These are phyloP conservation scores for Lepisosteus osseus DNA, from an alignment of 2,113 vertebrate genomes.

Conservation along the genomic window DNA sequence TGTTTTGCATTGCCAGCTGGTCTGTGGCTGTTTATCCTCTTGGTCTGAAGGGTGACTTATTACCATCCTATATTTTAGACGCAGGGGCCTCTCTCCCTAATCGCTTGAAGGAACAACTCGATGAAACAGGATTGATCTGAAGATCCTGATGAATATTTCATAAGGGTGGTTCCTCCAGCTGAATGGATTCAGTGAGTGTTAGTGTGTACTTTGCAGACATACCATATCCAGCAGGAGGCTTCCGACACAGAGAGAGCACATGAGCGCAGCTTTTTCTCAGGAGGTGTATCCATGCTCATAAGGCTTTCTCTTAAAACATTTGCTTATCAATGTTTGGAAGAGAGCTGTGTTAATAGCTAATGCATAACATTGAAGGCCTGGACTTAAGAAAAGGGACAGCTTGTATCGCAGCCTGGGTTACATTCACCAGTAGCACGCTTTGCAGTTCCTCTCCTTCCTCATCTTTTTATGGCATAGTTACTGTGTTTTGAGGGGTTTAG, in stretches of 20 bases:
- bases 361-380: no score
- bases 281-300: slow-evolving; percentile 43
- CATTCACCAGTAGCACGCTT: no score
- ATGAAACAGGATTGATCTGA: slow-evolving; percentile 54
- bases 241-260: slow-evolving; percentile 47
- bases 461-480: slow-evolving; percentile 7
- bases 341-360: background rate
- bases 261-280: slow-evolving; percentile 63
- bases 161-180: slow-evolving; percentile 61
- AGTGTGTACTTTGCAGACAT: slow-evolving; percentile 62
- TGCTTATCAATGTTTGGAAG: slow-evolving; percentile 13
- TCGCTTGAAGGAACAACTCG: slow-evolving; percentile 14
- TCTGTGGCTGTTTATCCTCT: slow-evolving; percentile 15
- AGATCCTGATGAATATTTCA: slow-evolving; percentile 62
- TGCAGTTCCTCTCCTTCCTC: background rate
- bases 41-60: background rate
- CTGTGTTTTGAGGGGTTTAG: background rate
- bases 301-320: slow-evolving; percentile 37
- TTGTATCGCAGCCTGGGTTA: no score
- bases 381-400: no score
- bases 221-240: slow-evolving; percentile 61
- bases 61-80: slow-evolving; percentile 33
- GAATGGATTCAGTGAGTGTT: slow-evolving; percentile 66
- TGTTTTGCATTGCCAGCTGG: slow-evolving; percentile 40
- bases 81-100: slow-evolving; percentile 22